A percentile compares a stretch with the other conserved stretches of the same genome.
phyloP scores from a whole-genome alignment of 2,797 vertebrate genomes.

The Carduelis carduelis region DNA sequence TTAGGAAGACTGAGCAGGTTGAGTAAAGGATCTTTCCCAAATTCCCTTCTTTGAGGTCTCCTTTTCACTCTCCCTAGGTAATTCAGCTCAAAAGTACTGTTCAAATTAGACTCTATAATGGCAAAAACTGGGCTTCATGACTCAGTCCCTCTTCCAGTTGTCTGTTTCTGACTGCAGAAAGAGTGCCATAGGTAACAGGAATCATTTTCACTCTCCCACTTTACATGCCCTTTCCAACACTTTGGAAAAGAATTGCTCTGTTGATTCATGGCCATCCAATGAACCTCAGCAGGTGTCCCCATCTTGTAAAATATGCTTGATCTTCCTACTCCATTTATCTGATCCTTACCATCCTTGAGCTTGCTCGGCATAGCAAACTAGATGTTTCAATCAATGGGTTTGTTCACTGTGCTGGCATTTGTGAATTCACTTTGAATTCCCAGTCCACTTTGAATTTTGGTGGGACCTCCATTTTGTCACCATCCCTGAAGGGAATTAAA shows the following conservation, averaged over 20 bases:
- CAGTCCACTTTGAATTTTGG: background rate
- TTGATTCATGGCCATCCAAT: background rate
- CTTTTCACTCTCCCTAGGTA: background rate
- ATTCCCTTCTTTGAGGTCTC: background rate
- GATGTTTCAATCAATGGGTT: background rate
- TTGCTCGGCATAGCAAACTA: background rate
- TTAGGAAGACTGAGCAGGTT: background rate
- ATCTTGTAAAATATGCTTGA: background rate
- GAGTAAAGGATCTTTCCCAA: background rate
- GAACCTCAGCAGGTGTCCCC: fast-evolving
- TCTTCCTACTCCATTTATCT: background rate
- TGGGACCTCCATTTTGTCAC: background rate
- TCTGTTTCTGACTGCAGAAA: background rate
- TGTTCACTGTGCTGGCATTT: background rate
- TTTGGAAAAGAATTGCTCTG: background rate
- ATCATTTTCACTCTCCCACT: background rate
- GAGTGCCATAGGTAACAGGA: background rate
- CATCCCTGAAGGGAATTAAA: background rate
- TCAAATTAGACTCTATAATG: background rate
- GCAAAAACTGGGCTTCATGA: background rate
- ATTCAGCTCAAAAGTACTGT: background rate
- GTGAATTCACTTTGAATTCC: background rate
- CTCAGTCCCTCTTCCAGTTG: background rate
- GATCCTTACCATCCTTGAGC: background rate
- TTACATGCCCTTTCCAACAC: background rate